phyloP scores from a whole-genome alignment of 2,797 vertebrate species.

The Spheniscus humboldti region DNA sequence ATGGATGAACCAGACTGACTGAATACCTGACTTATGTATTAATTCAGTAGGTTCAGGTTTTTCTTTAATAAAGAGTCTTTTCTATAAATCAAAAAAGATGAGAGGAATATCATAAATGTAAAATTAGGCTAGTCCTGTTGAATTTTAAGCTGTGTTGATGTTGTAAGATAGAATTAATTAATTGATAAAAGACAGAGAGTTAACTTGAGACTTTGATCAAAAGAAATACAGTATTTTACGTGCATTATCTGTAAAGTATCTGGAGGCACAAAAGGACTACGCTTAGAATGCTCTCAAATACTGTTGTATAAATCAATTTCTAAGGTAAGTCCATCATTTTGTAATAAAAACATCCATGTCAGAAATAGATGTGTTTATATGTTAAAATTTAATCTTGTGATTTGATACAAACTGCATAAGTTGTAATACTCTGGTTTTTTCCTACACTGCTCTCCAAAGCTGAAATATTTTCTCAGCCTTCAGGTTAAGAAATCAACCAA shows the following conservation, averaged over 20 bases:
- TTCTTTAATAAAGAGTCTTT: neutral
- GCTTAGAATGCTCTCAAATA: neutral
- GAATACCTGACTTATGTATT: neutral
- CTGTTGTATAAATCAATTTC: neutral
- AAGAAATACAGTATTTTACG: neutral
- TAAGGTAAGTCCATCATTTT: neutral
- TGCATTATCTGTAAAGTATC: neutral
- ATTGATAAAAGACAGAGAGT: neutral
- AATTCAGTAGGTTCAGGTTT: neutral
- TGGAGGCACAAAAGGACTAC: neutral
- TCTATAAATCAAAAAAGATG: slow-evolving; percentile 10
- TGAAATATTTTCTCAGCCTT: neutral
- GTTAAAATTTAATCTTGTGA: neutral
- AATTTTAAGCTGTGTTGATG: neutral
- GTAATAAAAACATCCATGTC: neutral
- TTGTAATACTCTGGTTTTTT: neutral
- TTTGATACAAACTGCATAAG: neutral
- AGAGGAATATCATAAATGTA: slow-evolving; percentile 17
- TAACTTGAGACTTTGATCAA: neutral
- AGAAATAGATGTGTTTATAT: neutral
- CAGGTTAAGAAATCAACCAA: neutral
- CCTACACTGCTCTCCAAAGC: neutral
- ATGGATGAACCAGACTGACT: neutral
- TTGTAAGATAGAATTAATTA: neutral
- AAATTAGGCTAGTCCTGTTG: slow-evolving; percentile 13